phyloP scores from a whole-genome alignment of 2,888 invertebrate genomes.

The Charanyca ferruginea region DNA sequence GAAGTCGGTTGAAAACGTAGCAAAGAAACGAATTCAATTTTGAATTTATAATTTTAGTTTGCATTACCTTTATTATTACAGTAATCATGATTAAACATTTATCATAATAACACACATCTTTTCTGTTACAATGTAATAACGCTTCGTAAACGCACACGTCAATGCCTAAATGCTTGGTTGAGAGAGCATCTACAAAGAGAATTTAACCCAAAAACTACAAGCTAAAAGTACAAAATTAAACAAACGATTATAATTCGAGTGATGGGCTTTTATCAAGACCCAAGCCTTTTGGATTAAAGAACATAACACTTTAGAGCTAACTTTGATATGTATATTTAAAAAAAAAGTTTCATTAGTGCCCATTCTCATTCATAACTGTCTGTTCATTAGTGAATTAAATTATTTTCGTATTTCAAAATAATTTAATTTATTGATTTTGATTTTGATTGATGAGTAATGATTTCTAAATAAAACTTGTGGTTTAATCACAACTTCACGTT shows the following conservation, averaged over 20 bases:
- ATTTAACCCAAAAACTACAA: conserved; percentile 15
- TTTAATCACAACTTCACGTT: too few relatives aligned
- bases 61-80: too few relatives aligned
- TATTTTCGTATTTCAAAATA: too few relatives aligned
- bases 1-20: too few relatives aligned
- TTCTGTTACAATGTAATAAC: conserved; percentile 7
- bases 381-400: conserved; percentile 3
- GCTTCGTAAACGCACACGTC: conserved; percentile 58
- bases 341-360: conserved; percentile 5
- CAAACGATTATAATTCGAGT: neutral
- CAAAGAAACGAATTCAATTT: too few relatives aligned
- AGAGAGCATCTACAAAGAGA: conserved; percentile 35
- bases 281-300: conserved; percentile 8
- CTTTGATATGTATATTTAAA: conserved; percentile 40
- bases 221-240: conserved; percentile 26
- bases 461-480: too few relatives aligned
- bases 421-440: too few relatives aligned
- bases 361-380: neutral
- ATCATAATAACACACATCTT: neutral
- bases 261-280: conserved; percentile 30
- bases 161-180: conserved; percentile 43
- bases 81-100: too few relatives aligned
- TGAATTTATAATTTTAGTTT: too few relatives aligned
- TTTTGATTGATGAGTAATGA: too few relatives aligned
- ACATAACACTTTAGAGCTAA: conserved; percentile 21